A percentile compares a stretch with the other conserved stretches of the same genome.
These are phyloP conservation scores for Hippasteria phrygiana DNA, from an alignment of 53 echinoderm and acorn worm genomes.

Conservation along the genomic window DNA sequence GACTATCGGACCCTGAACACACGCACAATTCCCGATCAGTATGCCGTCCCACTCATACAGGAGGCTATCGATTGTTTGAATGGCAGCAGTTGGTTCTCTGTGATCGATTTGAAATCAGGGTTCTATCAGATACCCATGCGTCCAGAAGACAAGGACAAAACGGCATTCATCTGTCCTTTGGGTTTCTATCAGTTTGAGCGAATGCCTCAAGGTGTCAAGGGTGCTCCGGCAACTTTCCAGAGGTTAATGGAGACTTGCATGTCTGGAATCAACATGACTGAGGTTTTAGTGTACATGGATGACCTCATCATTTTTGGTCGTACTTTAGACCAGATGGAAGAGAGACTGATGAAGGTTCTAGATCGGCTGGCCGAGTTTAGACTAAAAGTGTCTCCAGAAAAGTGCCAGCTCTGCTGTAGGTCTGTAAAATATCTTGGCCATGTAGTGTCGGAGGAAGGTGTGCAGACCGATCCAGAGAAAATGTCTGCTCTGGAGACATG, in stretches of 20 bases:
- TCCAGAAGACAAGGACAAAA: too few relatives aligned
- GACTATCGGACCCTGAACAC: neutral
- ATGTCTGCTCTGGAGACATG: slow-evolving; percentile 37
- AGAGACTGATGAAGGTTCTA: slow-evolving; percentile 26
- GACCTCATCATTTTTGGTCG: slow-evolving; percentile 55
- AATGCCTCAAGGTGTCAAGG: too few relatives aligned
- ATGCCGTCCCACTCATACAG: slow-evolving; percentile 64
- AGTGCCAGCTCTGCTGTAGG: slow-evolving; percentile 49
- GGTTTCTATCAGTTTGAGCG: too few relatives aligned
- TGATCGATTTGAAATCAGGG: slow-evolving; percentile 66
- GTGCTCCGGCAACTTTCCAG: too few relatives aligned
- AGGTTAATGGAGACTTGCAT: too few relatives aligned
- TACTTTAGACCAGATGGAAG: slow-evolving; percentile 55
- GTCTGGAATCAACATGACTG: slow-evolving; percentile 34
- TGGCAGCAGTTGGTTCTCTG: slow-evolving; percentile 65
- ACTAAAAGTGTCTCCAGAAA: slow-evolving; percentile 63
- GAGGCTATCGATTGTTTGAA: slow-evolving; percentile 57
- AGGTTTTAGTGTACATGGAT: slow-evolving; percentile 61
- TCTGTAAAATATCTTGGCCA: slow-evolving; percentile 78
- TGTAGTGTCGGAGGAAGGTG: slow-evolving; percentile 63
- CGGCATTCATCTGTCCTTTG: too few relatives aligned
- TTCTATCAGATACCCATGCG: too few relatives aligned
- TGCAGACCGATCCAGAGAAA: slow-evolving; percentile 74
- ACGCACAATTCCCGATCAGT: slow-evolving; percentile 59
- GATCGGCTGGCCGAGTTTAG: slow-evolving; percentile 48